Percentiles rank a stretch among this genome's conserved stretches.
These are phyloP conservation scores for Teleogryllus occipitalis DNA, from an alignment of 1,140 invertebrate species.

Conservation along the genomic window DNA sequence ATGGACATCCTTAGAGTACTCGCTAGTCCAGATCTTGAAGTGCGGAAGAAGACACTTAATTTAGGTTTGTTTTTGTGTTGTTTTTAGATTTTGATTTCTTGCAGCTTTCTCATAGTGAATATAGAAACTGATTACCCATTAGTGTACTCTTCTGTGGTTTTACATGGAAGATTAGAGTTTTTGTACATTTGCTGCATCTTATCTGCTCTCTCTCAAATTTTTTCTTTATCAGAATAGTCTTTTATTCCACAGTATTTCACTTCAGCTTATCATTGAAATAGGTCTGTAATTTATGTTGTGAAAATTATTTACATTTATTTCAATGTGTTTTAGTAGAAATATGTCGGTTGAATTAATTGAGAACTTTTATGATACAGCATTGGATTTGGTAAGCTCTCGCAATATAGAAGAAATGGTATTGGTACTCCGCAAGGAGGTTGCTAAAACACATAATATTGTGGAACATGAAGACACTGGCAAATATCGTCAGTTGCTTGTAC, in stretches of 20 bases:
- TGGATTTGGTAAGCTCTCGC: conserved; percentile 87
- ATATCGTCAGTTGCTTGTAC: conserved; percentile 90
- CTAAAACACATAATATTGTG: conserved; percentile 77
- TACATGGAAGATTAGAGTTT: too few relatives aligned
- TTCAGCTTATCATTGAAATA: too few relatives aligned
- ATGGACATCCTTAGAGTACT: conserved; percentile 97
- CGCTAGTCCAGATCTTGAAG: conserved; percentile 90
- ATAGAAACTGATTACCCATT: neutral
- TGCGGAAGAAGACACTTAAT: conserved; percentile 77
- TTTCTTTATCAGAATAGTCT: too few relatives aligned
- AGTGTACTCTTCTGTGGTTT: too few relatives aligned
- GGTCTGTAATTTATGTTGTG: neutral
- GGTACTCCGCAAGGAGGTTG: conserved; percentile 67
- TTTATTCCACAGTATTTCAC: too few relatives aligned
- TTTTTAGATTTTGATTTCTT: conserved; percentile 11
- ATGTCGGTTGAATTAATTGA: conserved; percentile 27
- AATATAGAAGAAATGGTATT: conserved; percentile 96
- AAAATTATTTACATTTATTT: neutral
- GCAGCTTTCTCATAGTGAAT: neutral
- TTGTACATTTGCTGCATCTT: too few relatives aligned
- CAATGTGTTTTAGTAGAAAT: neutral
- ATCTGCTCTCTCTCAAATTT: too few relatives aligned
- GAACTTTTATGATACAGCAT: conserved; percentile 40
- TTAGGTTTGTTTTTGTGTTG: conserved; percentile 39
- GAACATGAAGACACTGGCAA: conserved; percentile 94